Evolutionary conservation across 2,888 invertebrate species (phyloP), one percentile per base, ranked within the genome.

Genomic region (Torymus texanus): DNA sequence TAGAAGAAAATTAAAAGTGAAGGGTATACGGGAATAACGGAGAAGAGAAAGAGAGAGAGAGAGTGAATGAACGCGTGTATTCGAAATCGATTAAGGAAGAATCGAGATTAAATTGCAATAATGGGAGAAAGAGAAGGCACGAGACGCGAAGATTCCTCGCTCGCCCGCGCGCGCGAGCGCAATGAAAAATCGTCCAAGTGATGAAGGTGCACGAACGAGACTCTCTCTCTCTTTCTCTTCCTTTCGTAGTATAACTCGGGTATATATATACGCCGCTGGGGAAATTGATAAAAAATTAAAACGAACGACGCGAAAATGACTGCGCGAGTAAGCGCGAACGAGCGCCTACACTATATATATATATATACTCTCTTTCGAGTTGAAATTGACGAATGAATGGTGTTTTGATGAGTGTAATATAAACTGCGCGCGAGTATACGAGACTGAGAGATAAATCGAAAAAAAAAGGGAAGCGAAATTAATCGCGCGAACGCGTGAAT

Each of bases 261-360:
- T 11, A 11, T 21, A 18, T 24, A n/a, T 1, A n/a, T 13, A 29
- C 11, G 55, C 12, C 53, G 61, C 1, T 18, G 53, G 65, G 16
- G 13, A 66, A 75, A 79, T 75, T 75, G 75, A 75, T 75, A 75
- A 75, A 79, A 67, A 75, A 74, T 75, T 71, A 79, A 75, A 75
- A 79, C 78, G 63, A 75, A 75, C 65, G 68, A 58, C 16, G 78
- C 53, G 21, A 70, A 75, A 79, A 71, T 75, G 62, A 53, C 53
- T 29, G 18, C 18, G 10, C 3, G 65, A 62, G 29, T 11, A 16
- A 74, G 24, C 11, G 62, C 55, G 63, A 41, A 53, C 21, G 66
- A 73, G 59, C 29, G 8, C 41, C 41, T 41, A 41, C 29, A 21
- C 21, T 21, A 21, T 21, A 21, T 21, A 1, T 21, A 21, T 21